Conservation (phyloP, 2,888 invertebrate genomes). For the Drosophila fulvimacula region DNA sequence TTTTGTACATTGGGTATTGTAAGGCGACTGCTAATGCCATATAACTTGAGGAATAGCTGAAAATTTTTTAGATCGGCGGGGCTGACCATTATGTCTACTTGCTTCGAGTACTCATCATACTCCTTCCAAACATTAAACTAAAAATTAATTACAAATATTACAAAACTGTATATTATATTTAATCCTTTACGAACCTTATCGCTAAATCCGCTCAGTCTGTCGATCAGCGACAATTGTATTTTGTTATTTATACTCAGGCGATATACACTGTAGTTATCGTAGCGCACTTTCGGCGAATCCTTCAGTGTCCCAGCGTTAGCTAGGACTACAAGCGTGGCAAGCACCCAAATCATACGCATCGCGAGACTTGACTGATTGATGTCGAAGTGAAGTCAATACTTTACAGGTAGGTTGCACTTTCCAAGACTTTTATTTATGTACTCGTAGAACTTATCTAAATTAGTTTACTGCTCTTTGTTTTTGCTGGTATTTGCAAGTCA, state of each 20-base stretch:
- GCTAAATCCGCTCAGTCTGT: constrained; percentile 29
- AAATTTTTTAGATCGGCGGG: constrained; percentile 86
- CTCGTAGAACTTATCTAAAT: constrained; percentile 51
- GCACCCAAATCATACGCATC: constrained; percentile 65
- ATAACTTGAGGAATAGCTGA: constrained; percentile 82
- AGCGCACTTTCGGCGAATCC: constrained; percentile 70
- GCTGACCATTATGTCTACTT: constrained; percentile 87
- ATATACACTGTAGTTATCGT: constrained; percentile 81
- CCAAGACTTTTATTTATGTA: constrained; percentile 12
- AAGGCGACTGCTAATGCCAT: constrained; percentile 84
- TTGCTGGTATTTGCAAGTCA: constrained; percentile 22
- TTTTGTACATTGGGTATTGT: constrained; percentile 87
- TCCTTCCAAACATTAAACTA: constrained; percentile 82
- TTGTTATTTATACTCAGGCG: constrained; percentile 85
- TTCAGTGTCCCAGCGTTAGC: constrained; percentile 50
- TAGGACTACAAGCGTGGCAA: constrained; percentile 57
- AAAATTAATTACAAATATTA: neutral
- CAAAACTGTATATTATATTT: no score
- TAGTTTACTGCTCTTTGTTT: constrained; percentile 41
- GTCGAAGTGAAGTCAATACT: constrained; percentile 6
- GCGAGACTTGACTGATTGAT: constrained; percentile 37
- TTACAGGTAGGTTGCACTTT: constrained; percentile 6
- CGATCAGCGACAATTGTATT: constrained; percentile 85
- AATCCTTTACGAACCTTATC: constrained; percentile 34
- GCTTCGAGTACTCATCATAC: constrained; percentile 81